Conservation (phyloP, 2,888 invertebrate species). For the Erpobdella octoculata region DNA sequence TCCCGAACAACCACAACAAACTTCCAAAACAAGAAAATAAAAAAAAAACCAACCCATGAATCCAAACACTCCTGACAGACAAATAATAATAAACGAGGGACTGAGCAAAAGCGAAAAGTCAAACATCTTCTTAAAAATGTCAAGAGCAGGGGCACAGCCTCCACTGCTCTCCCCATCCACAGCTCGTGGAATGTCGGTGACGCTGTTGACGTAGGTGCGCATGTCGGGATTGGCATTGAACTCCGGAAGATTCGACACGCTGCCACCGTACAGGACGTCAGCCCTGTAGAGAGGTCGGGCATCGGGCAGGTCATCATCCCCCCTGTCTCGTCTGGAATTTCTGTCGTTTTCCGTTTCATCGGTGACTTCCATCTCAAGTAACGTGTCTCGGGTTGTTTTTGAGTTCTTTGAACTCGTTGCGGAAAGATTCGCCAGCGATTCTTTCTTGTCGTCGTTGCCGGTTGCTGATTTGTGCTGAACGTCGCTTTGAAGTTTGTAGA, state of each 20-base stretch:
- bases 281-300: conserved; percentile 80
- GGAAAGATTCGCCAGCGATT: not conserved
- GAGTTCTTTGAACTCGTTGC: not conserved
- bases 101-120: conserved; percentile 81
- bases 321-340: not conserved
- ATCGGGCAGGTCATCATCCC: conserved; percentile 3
- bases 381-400: not conserved
- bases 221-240: conserved; percentile 63
- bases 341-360: too few relatives aligned
- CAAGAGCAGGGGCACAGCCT: conserved; percentile 35
- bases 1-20: not conserved
- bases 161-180: not conserved
- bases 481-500: too few relatives aligned
- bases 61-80: conserved; percentile 48
- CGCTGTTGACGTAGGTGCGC: conserved; percentile 77
- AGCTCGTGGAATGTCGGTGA: conserved; percentile 60
- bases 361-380: not conserved
- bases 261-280: conserved; percentile 95
- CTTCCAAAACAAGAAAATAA: not conserved
- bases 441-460: too few relatives aligned
- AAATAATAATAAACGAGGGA: conserved; percentile 82
- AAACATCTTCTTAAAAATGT: conserved; percentile 71
- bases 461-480: too few relatives aligned
- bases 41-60: conserved; percentile 26
- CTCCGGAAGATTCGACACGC: conserved; percentile 73